Percentiles rank a stretch among this genome's conserved stretches.
Conservation (phyloP, 1,140 invertebrate genomes). For the Globodera rostochiensis region DNA sequence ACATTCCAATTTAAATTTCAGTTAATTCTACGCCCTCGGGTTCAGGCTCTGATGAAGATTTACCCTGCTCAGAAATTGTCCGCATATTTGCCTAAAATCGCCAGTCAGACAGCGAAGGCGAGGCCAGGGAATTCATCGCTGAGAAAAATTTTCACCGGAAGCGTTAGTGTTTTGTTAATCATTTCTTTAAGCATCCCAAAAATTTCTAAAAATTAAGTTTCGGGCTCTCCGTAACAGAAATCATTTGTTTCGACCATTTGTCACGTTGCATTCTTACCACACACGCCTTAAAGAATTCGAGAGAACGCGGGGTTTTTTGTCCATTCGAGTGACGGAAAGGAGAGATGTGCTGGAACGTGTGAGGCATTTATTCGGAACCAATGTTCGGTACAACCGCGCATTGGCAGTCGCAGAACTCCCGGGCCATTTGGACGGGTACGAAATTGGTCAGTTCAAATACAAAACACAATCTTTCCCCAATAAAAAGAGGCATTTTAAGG, state of each 20-base stretch:
- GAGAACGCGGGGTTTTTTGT: constrained; percentile 8
- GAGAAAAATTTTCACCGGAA: constrained; percentile 1
- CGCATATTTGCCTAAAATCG: constrained; percentile 7
- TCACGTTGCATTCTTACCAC: constrained; percentile 31
- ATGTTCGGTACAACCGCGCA: constrained; percentile 35
- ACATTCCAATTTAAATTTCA: not conserved
- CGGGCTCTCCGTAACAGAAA: not conserved
- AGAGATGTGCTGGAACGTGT: constrained; percentile 27
- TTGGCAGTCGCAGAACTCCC: constrained; percentile 21
- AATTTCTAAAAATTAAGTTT: not conserved
- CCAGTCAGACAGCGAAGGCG: not conserved
- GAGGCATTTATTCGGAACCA: constrained; percentile 33
- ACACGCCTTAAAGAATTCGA: constrained; percentile 9
- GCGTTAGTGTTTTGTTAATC: not conserved
- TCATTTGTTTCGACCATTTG: constrained; percentile 28
- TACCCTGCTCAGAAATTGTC: not conserved
- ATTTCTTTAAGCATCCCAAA: not conserved
- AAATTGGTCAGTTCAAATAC: constrained; percentile 18
- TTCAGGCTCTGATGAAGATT: not conserved
- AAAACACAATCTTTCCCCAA: not conserved
- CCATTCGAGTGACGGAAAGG: constrained; percentile 5
- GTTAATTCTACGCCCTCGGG: not conserved
- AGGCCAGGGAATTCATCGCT: not conserved
- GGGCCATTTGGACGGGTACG: constrained; percentile 34
- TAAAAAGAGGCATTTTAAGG: constrained; percentile 6